Percentiles rank a stretch among this genome's conserved stretches.
Conservation (phyloP, 2,113 vertebrate genomes). For the Brachyhypopomus occidentalis region DNA sequence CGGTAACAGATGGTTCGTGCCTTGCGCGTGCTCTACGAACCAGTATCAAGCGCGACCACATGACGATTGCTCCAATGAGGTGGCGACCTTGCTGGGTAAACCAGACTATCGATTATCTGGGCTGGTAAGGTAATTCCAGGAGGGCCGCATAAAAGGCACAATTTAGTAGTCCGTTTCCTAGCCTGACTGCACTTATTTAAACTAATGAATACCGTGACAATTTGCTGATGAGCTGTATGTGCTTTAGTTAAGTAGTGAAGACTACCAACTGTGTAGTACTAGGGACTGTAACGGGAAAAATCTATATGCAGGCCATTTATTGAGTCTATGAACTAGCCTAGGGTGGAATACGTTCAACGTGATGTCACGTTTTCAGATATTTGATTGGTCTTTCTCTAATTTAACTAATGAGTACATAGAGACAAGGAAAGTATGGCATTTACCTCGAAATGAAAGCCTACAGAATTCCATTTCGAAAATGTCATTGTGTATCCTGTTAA, state of each 20-base stretch:
- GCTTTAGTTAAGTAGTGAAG: too few species aligned
- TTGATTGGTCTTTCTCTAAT: background rate
- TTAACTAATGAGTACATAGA: background rate
- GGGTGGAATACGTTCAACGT: background rate
- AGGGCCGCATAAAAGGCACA: background rate
- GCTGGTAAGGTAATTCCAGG: background rate
- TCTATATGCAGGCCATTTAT: too few species aligned
- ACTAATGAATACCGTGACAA: too few species aligned
- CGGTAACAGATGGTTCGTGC: constrained; percentile 23
- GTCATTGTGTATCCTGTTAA: too few species aligned
- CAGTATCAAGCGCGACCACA: constrained; percentile 20
- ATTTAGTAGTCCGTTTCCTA: too few species aligned
- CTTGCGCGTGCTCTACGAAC: constrained; percentile 32
- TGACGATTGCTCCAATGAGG: constrained; percentile 42
- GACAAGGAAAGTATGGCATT: background rate
- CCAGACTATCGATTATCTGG: background rate
- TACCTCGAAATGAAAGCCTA: background rate
- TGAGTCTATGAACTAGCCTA: too few species aligned
- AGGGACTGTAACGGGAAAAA: too few species aligned
- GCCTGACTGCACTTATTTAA: too few species aligned
- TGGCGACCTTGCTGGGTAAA: constrained; percentile 27
- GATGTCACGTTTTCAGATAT: background rate
- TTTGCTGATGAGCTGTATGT: too few species aligned
- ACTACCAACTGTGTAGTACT: too few species aligned
- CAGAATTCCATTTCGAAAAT: too few species aligned